These are phyloP conservation scores for Crotalus viridis DNA, from an alignment of 2,113 vertebrate genomes.

Conservation along the genomic window DNA sequence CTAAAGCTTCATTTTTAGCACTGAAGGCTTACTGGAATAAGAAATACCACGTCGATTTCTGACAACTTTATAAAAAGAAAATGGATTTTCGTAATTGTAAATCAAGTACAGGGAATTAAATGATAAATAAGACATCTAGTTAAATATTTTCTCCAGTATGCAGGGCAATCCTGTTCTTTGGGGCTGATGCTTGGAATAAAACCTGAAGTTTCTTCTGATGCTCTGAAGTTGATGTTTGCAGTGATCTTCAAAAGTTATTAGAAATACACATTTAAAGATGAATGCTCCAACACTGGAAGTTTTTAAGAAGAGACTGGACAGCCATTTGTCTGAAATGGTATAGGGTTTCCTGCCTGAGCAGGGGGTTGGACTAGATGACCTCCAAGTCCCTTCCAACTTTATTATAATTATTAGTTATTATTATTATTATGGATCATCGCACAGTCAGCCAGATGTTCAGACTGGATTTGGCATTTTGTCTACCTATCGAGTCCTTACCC, in stretches of 20 bases:
- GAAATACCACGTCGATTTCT: background rate
- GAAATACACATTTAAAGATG: background rate
- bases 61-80: background rate
- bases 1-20: background rate
- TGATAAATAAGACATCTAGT: background rate
- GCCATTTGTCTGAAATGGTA: too few relatives aligned
- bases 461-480: too few relatives aligned
- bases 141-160: background rate
- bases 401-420: too few relatives aligned
- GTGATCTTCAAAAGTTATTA: slow-evolving; percentile 29
- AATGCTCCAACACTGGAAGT: too few relatives aligned
- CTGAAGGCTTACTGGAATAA: background rate
- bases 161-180: fast-evolving
- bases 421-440: too few relatives aligned
- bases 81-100: background rate
- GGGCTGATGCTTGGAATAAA: background rate
- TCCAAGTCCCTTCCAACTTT: too few relatives aligned
- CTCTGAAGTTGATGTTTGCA: background rate
- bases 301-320: too few relatives aligned
- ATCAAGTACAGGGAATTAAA: background rate
- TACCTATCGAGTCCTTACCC: too few relatives aligned
- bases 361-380: too few relatives aligned
- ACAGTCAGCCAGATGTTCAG: too few relatives aligned
- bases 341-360: too few relatives aligned
- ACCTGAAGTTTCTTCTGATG: slow-evolving; percentile 10